Percentiles rank a stretch among this genome's conserved stretches.
Evolutionary conservation across 2,113 vertebrate species (phyloP).

Genomic region (Chaetorhynchus papuensis): DNA sequence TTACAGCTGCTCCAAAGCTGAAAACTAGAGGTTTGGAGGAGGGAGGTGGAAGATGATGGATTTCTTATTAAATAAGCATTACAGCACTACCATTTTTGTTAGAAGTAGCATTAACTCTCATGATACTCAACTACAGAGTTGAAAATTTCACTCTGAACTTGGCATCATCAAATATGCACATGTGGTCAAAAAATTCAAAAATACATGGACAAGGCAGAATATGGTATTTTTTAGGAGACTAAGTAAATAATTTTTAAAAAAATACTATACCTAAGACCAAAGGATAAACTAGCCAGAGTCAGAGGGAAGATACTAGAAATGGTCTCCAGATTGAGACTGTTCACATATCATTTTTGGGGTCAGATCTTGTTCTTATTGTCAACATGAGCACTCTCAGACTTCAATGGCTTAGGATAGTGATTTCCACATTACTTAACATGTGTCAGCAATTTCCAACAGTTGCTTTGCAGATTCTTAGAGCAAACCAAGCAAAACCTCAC

Average conservation of each 20-base stretch:
- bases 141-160: neutral
- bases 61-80: neutral
- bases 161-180: neutral
- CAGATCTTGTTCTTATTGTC: neutral
- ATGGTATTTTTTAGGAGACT: neutral
- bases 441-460: conserved; percentile 15
- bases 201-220: neutral
- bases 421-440: conserved; percentile 15
- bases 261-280: neutral
- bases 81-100: neutral
- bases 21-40: neutral
- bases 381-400: neutral
- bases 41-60: neutral
- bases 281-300: neutral
- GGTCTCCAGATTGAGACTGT: neutral
- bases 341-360: neutral
- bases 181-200: neutral
- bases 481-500: neutral
- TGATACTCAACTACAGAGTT: neutral
- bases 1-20: conserved; percentile 43
- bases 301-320: neutral
- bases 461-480: conserved; percentile 11
- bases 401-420: neutral
- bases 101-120: neutral
- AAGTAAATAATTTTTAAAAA: neutral